Evolutionary conservation across 2,797 vertebrate genomes (phyloP).

Genomic region (Pyrocephalus nanus): DNA sequence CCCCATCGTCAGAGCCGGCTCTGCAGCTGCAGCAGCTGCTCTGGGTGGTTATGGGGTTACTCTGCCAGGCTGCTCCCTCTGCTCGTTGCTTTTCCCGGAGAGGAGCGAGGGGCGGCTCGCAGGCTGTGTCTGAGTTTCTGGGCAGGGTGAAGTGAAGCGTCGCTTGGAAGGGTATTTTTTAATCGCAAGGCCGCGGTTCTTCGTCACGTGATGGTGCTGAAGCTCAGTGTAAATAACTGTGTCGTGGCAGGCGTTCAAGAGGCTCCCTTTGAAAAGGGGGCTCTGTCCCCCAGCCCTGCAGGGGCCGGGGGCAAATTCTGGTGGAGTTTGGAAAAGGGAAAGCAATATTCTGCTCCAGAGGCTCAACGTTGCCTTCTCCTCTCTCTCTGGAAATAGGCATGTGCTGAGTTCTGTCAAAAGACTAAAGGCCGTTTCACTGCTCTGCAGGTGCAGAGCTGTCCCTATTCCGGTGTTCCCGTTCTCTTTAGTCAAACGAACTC

Average conservation of each 20-base stretch:
- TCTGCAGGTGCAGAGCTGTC: not conserved
- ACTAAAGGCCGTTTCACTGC: not conserved
- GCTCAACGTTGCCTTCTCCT: rapidly evolving
- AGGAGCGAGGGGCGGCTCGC: not conserved
- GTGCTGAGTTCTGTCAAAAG: not conserved
- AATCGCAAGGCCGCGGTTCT: not conserved
- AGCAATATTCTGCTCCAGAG: not conserved
- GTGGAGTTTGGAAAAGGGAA: not conserved
- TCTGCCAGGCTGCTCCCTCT: not conserved
- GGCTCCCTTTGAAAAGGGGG: not conserved
- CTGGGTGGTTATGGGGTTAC: not conserved
- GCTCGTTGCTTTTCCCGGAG: not conserved
- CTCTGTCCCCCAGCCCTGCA: not conserved
- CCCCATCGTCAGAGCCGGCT: no score
- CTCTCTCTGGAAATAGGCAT: rapidly evolving
- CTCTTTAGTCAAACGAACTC: not conserved
- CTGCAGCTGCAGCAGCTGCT: not conserved
- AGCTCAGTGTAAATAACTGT: not conserved
- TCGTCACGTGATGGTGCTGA: not conserved
- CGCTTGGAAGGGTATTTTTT: not conserved
- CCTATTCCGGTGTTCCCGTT: not conserved
- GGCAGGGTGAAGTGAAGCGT: rapidly evolving
- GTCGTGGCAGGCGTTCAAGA: not conserved
- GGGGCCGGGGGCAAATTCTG: not conserved
- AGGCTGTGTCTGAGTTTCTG: not conserved